Evolutionary conservation across 2,797 vertebrate genomes (phyloP).

Genomic region (Nothura maculosa): DNA sequence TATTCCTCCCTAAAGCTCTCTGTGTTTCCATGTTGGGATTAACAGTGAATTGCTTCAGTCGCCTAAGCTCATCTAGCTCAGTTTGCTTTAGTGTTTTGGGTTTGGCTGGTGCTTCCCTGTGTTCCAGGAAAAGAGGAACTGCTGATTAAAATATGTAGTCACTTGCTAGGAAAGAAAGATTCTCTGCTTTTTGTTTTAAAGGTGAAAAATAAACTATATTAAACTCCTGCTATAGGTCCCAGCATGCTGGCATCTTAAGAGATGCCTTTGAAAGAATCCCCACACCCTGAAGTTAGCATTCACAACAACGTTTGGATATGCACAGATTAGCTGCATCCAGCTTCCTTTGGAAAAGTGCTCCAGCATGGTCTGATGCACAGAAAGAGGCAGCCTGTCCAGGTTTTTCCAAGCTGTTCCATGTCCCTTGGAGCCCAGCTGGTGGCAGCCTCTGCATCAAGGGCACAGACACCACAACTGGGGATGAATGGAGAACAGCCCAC

Average conservation of each 20-base stretch:
- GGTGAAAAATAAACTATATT: not conserved
- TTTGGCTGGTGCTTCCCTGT: not conserved
- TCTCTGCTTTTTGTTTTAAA: not conserved
- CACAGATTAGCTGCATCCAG: not conserved
- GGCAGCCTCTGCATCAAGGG: not conserved
- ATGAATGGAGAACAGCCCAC: not conserved
- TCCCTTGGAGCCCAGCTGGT: conserved; percentile 11
- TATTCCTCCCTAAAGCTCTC: not conserved
- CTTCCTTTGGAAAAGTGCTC: conserved; percentile 16
- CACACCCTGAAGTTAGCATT: not conserved
- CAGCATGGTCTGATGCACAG: not conserved
- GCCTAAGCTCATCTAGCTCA: not conserved
- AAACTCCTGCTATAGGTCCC: not conserved
- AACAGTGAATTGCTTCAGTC: not conserved
- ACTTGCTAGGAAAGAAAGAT: not conserved
- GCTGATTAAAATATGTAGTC: not conserved
- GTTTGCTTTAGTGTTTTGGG: not conserved
- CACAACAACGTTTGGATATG: not conserved
- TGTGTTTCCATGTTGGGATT: not conserved
- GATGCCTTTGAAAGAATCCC: not conserved
- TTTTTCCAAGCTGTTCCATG: not conserved
- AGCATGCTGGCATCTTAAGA: conserved; percentile 22
- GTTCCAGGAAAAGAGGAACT: not conserved
- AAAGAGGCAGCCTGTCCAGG: not conserved
- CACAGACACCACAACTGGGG: not conserved